Evolutionary conservation across 2,113 vertebrate genomes (phyloP).

Genomic region (Ciconia boyciana): DNA sequence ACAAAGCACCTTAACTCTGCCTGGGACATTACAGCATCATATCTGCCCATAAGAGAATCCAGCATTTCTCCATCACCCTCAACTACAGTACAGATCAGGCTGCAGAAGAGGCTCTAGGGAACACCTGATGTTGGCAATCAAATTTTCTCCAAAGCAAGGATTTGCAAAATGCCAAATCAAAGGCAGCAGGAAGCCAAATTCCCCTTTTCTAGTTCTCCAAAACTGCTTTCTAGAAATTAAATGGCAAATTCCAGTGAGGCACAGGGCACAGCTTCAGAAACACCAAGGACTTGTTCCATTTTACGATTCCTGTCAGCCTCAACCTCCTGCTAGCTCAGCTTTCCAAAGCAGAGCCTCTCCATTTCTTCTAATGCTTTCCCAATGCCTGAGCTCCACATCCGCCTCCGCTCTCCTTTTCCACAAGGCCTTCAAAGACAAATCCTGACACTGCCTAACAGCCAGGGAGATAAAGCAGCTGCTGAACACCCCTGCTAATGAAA

Average conservation of each 20-base stretch:
- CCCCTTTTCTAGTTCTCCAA: neutral
- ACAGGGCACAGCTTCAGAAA: neutral
- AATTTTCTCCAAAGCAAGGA: neutral
- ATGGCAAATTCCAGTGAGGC: neutral
- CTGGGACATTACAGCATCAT: fast-evolving
- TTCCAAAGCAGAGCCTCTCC: neutral
- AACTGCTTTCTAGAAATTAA: neutral
- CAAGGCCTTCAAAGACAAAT: neutral
- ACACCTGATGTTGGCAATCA: neutral
- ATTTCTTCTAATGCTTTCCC: neutral
- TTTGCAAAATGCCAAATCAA: neutral
- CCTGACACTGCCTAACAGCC: neutral
- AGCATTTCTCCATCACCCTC: neutral
- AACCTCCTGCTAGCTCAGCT: neutral
- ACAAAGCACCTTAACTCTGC: neutral
- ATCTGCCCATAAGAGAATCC: neutral
- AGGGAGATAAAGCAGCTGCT: neutral
- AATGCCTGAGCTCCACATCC: neutral
- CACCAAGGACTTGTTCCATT: neutral
- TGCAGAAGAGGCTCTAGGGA: neutral
- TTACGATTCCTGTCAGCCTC: neutral
- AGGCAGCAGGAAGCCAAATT: neutral
- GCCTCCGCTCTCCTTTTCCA: neutral
- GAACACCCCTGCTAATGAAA: neutral
- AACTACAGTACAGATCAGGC: neutral